Evolutionary conservation across 2,797 vertebrate genomes (phyloP).

Genomic region (Cheirogaleus major): DNA sequence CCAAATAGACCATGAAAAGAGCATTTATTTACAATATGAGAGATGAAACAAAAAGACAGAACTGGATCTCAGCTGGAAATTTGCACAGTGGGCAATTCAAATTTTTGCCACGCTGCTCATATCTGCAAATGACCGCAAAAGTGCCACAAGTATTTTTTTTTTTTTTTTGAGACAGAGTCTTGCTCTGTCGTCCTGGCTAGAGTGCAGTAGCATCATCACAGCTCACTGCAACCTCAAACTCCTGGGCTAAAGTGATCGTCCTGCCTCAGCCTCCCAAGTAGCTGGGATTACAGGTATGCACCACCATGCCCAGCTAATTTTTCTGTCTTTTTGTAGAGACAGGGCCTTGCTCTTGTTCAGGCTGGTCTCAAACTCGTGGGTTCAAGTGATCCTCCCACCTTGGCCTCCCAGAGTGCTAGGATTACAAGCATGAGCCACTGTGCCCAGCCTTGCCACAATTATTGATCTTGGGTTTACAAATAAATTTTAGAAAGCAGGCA

Average conservation of each 20-base stretch:
- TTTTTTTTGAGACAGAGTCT: neutral
- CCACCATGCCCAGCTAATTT: no score
- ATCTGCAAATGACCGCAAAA: neutral
- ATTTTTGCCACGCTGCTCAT: neutral
- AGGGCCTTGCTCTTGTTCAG: no score
- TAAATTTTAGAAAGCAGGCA: no score
- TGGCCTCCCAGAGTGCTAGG: no score
- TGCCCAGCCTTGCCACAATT: no score
- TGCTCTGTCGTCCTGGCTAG: neutral
- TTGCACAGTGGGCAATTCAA: neutral
- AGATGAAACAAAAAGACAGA: conserved; percentile 7
- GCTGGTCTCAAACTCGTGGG: no score
- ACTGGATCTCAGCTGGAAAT: neutral
- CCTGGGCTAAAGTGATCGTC: no score
- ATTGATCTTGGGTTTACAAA: neutral
- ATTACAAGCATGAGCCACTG: no score
- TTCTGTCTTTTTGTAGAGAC: no score
- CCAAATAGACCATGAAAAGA: neutral
- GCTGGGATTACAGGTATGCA: no score
- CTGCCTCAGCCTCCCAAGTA: no score
- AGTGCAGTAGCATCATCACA: neutral
- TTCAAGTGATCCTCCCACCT: no score
- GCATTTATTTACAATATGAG: neutral
- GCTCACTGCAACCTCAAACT: neutral
- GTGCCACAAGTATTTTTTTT: neutral